Evolutionary conservation across 2,888 invertebrate species (phyloP).

Genomic region (Poecilus cupreus): DNA sequence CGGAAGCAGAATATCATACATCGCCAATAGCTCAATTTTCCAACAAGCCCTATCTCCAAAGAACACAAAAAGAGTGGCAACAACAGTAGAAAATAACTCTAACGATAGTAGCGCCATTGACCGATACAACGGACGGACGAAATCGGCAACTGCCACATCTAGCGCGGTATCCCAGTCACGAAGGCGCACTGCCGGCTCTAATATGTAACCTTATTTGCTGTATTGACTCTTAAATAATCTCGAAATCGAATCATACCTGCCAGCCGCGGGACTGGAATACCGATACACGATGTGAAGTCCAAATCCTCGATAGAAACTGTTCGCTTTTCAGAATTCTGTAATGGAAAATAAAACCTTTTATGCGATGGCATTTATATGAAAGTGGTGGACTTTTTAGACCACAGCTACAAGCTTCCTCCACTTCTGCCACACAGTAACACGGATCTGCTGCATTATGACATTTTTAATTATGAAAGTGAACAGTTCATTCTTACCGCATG

Average conservation of each 20-base stretch:
- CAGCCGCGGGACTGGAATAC: constrained; percentile 27
- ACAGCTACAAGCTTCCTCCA: too few species aligned
- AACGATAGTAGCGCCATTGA: constrained; percentile 7
- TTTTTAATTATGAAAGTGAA: too few species aligned
- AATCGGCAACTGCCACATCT: constrained; percentile 3
- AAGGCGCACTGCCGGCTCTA: constrained; percentile 57
- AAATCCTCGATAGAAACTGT: constrained; percentile 17
- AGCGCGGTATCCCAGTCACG: constrained; percentile 60
- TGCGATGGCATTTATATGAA: background rate
- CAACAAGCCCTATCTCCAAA: too few species aligned
- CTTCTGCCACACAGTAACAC: too few species aligned
- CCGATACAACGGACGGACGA: background rate
- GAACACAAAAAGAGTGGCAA: too few species aligned
- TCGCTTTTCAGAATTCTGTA: background rate
- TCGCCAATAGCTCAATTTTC: too few species aligned
- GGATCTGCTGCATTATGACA: too few species aligned
- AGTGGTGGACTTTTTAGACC: background rate
- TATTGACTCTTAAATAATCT: constrained; percentile 61
- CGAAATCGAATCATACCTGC: constrained; percentile 60
- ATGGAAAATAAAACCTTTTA: background rate
- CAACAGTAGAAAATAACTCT: constrained; percentile 1
- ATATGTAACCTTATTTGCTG: constrained; percentile 62
- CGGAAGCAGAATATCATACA: too few species aligned
- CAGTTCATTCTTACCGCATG: too few species aligned
- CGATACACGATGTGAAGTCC: constrained; percentile 19